Evolutionary conservation across 2,113 vertebrate species (phyloP), one percentile per base, ranked within the genome.

Genomic region (Laticauda laticaudata): DNA sequence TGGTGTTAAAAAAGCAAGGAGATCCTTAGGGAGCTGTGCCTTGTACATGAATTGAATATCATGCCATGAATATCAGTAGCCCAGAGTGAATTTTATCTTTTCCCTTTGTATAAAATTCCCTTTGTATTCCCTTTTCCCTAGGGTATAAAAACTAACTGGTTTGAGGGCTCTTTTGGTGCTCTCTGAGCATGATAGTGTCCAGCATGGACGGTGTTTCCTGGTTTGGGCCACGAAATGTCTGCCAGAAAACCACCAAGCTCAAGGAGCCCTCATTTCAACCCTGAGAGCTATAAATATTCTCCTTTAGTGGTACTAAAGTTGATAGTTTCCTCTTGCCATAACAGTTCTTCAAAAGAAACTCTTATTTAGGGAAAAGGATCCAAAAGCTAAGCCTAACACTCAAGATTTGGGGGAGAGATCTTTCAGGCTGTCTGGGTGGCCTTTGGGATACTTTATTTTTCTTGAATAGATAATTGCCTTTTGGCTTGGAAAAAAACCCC

Each of bases 1-100:
- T 93, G 90, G 87, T 57, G 93, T 86, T 55, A 56, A 29, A 21
- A 90, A 87, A 94, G 91, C 94, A 94, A 93, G 95, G 92, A 51
- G 94, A 89, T 92, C 39, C 87, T 86, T 87, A 51, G 81, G 56
- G 92, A 87, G 5, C 56, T 93, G 29, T 69, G 89, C 93, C 57
- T 81, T 90, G 89, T 21, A 34, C 53, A 56, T 56, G 55, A 21
- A 56, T 56, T 21, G 55, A 56, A 56, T 56, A 21, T 56, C 55
- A 6, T 56, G 48, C 48, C 48, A 48, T 5, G 26, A 26, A 26
- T 81, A 59, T 11, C 55, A 23, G 15, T 75, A 34, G 90, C 57
- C 90, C 91, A 15, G 24, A 88, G 34, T 91, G 59, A n/a, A 0
- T 85, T 48, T 53, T 88, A 56, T n/a, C 39, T 39, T 88, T 64